Conservation (phyloP, 2,797 vertebrate species). For the Liparis tanakae region DNA sequence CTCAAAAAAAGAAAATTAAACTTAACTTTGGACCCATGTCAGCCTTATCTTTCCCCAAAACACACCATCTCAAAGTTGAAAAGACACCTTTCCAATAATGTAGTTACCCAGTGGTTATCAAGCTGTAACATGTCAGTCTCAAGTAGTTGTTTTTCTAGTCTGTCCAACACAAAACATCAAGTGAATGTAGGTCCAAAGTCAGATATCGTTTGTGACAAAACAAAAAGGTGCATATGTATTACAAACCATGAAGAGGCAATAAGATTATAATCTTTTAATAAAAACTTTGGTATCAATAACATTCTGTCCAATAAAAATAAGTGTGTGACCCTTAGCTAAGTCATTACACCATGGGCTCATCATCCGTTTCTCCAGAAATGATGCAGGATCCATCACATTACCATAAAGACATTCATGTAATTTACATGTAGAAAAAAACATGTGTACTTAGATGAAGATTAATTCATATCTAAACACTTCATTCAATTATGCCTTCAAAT, state of each 20-base stretch:
- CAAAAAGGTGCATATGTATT: slow-evolving; percentile 9
- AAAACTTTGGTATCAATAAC: slow-evolving; percentile 84
- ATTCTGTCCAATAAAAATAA: slow-evolving; percentile 75
- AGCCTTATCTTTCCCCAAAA: too few species aligned
- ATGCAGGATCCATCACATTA: slow-evolving; percentile 35
- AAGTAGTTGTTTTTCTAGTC: neutral
- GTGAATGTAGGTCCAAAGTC: neutral
- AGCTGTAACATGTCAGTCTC: neutral
- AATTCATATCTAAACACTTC: slow-evolving; percentile 30
- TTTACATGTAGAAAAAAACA: slow-evolving; percentile 43
- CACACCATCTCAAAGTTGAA: too few species aligned
- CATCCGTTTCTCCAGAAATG: slow-evolving; percentile 35
- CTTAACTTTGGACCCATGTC: neutral
- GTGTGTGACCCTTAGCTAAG: slow-evolving; percentile 30
- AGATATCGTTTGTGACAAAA: neutral
- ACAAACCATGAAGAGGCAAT: slow-evolving; percentile 34
- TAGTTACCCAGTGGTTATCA: neutral
- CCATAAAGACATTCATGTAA: slow-evolving; percentile 20
- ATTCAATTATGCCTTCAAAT: slow-evolving; percentile 22
- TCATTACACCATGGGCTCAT: slow-evolving; percentile 48
- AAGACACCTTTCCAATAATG: neutral
- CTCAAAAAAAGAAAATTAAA: too few species aligned
- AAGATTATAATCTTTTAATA: slow-evolving; percentile 81
- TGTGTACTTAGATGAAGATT: slow-evolving; percentile 16
- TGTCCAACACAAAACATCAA: neutral